Evolutionary conservation across 2,113 vertebrate species (phyloP).

Genomic region (Oxyura jamaicensis): DNA sequence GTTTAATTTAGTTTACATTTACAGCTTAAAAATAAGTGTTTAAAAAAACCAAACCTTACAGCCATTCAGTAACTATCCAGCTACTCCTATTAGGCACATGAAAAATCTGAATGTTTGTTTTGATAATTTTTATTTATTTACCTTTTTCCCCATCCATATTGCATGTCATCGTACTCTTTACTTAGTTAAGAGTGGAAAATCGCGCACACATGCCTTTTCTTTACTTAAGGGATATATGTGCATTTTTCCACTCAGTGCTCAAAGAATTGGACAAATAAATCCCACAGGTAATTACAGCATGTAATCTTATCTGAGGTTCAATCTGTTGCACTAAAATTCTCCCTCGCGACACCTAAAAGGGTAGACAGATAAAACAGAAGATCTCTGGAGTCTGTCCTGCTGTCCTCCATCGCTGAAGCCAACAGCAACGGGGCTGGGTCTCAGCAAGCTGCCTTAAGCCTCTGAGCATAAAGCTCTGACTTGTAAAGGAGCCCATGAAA

Average conservation of each 20-base stretch:
- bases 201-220: background rate
- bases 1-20: slow-evolving; percentile 78
- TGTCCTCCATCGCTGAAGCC: slow-evolving; percentile 13
- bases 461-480: background rate
- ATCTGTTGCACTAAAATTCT: slow-evolving; percentile 20
- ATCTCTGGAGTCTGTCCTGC: slow-evolving; percentile 12
- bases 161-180: background rate
- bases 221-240: background rate
- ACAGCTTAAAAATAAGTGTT: slow-evolving; percentile 38
- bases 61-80: slow-evolving; percentile 35
- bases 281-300: slow-evolving; percentile 31
- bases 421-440: slow-evolving; percentile 3
- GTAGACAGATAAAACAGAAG: background rate
- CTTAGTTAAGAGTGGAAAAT: background rate
- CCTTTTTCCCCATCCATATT: slow-evolving; percentile 18
- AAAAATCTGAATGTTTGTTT: background rate
- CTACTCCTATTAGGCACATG: background rate
- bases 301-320: slow-evolving; percentile 39
- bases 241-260: background rate
- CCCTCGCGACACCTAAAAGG: slow-evolving; percentile 32
- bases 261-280: slow-evolving; percentile 22
- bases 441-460: background rate
- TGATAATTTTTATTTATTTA: background rate
- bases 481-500: background rate
- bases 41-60: background rate